Base-by-base conservation (phyloP, 2,888 invertebrate genomes). In the Chloroclystis v-ata region DNA sequence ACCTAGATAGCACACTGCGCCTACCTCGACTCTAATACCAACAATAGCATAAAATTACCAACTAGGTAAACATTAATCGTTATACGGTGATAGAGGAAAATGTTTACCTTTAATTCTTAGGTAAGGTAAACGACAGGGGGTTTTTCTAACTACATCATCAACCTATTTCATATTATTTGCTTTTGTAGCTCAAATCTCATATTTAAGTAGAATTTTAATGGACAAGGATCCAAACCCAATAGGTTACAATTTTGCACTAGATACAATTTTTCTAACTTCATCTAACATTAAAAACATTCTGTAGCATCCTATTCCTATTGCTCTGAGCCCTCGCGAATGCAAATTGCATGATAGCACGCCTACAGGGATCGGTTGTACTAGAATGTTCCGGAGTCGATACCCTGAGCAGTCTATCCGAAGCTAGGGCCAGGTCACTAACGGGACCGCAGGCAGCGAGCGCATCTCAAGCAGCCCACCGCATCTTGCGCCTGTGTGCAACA, bases 361-460 rank as follows among this genome's bases (percentile, higher is more conserved):
- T 40, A 51, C 26, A 37, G 45, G 45, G 57, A 56, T 53, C 47
- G 53, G 47, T 53, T 45, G 47, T 44, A 42, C 44, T 33, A 35
- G 47, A 47, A 43, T 41, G 52, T 47, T 45, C 54, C 37, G 51
- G 51, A 53, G 43, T 44, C 52, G 50, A 57, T 54, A 47, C 48
- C 45, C 50, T 54, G 30, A 39, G 52, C 28, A 43, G 40, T 29
- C 38, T 30, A 48, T 54, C 49, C 43, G 47, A 47, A 33, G 52
- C 50, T 60, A 64, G 60, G 65, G 75, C 66, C 69, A 73, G 78
- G 79, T 77, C 78, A 71, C 48, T 83, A 85, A 86, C 85, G 81
- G 85, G 75, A 80, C 54, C 54, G 53, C 59, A 67, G 61, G 67
- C 74, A 68, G 56, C 63, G 65, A 71, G 66, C 70, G 82, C 84